Percentiles rank a stretch among this genome's conserved stretches.
Evolutionary conservation across 2,797 vertebrate species (phyloP).

Genomic region (Peromyscus attwateri): DNA sequence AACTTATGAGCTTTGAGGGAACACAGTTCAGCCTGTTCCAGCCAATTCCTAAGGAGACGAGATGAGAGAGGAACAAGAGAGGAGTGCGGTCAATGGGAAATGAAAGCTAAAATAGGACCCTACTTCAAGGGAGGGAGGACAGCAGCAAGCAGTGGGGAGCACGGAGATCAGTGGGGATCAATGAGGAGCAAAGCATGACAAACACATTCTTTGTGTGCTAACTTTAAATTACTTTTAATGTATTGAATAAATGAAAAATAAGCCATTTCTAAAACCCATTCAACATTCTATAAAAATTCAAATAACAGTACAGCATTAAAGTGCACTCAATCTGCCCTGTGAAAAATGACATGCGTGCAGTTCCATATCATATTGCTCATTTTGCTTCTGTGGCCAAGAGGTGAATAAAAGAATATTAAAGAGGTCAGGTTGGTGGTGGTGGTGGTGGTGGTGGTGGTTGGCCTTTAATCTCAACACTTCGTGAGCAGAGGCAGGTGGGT

Average conservation of each 20-base stretch:
- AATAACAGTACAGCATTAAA: constrained; percentile 1
- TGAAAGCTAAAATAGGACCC: background rate
- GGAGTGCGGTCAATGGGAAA: accelerated
- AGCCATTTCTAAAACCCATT: background rate
- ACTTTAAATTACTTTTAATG: background rate
- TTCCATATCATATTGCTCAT: constrained; percentile 5
- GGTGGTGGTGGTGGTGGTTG: too few relatives aligned
- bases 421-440: background rate
- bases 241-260: background rate
- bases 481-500: background rate
- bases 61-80: background rate
- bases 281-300: constrained; percentile 2
- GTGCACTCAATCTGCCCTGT: background rate
- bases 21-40: background rate
- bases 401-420: background rate
- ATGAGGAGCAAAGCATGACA: background rate
- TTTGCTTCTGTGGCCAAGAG: constrained; percentile 4
- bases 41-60: background rate
- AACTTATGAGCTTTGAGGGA: background rate
- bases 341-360: background rate
- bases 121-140: too few relatives aligned
- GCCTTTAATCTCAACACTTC: background rate
- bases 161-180: background rate
- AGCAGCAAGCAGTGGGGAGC: background rate
- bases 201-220: background rate